A percentile compares a stretch with the other conserved stretches of the same genome.
Conservation (phyloP, 1,140 invertebrate species). For the Drosophila varians region DNA sequence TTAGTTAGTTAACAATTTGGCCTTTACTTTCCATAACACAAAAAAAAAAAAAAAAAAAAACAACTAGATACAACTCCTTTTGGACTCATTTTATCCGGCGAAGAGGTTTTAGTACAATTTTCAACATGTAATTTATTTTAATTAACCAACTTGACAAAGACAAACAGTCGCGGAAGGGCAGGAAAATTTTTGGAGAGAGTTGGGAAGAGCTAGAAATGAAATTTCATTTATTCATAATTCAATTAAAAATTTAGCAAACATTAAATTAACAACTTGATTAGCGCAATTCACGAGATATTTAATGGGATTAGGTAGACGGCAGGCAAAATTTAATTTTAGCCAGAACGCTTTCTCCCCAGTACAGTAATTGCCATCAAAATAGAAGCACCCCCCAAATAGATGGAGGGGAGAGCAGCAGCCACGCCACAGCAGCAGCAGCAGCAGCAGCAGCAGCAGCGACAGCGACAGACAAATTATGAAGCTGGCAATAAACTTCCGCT, state of each 20-base stretch:
- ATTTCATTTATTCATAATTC: constrained; percentile 65
- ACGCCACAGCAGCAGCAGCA: constrained; percentile 4
- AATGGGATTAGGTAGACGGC: constrained; percentile 55
- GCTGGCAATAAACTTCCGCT: constrained; percentile 74
- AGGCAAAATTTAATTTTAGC: constrained; percentile 60
- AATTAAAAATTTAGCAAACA: constrained; percentile 71
- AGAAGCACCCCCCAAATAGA: constrained; percentile 48
- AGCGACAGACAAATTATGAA: constrained; percentile 68
- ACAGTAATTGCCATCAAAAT: constrained; percentile 52
- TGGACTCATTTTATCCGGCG: constrained; percentile 9
- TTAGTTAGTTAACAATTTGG: constrained; percentile 35
- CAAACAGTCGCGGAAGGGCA: constrained; percentile 27
- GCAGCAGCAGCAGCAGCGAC: constrained; percentile 23
- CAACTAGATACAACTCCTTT: not conserved
- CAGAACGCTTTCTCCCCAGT: constrained; percentile 14
- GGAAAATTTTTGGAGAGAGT: constrained; percentile 2
- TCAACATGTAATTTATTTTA: constrained; percentile 63
- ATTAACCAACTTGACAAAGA: constrained; percentile 60
- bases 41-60: not conserved
- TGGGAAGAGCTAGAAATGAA: constrained; percentile 12
- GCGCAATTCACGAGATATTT: constrained; percentile 71
- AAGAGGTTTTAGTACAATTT: constrained; percentile 35
- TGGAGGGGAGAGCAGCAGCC: not conserved
- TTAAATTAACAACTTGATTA: constrained; percentile 72
- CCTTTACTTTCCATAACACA: not conserved